These are phyloP conservation scores for Campopleginae sp. DNA, from an alignment of 2,888 invertebrate genomes.

Conservation along the genomic window DNA sequence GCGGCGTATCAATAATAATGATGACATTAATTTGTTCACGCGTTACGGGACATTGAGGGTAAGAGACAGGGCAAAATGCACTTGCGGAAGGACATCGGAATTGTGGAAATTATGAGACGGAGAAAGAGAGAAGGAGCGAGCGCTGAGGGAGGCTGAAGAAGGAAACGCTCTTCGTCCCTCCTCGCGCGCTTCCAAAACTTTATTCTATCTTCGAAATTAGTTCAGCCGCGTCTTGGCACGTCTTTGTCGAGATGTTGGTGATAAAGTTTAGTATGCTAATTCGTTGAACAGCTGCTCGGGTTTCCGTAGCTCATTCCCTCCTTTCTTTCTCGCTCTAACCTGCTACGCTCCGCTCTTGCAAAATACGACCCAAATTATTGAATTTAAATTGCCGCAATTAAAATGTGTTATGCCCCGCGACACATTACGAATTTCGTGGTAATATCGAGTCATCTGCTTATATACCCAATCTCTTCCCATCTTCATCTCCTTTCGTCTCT, in stretches of 20 bases:
- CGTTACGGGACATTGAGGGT: constrained; percentile 74
- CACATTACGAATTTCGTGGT: constrained; percentile 74
- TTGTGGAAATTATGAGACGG: constrained; percentile 43
- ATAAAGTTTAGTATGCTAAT: constrained; percentile 85
- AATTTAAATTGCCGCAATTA: constrained; percentile 84
- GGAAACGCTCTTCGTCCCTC: constrained; percentile 51
- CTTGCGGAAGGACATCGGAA: constrained; percentile 13
- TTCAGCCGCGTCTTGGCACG: constrained; percentile 84
- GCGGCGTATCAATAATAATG: constrained; percentile 76
- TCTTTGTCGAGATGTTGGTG: constrained; percentile 84
- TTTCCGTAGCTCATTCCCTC: constrained; percentile 62
- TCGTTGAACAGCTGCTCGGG: constrained; percentile 83
- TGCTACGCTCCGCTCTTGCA: constrained; percentile 70
- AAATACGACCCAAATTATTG: constrained; percentile 83
- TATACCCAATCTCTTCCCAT: constrained; percentile 24
- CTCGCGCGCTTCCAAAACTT: constrained; percentile 78
- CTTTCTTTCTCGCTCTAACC: constrained; percentile 28
- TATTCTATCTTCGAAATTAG: constrained; percentile 84
- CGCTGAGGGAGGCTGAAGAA: constrained; percentile 55
- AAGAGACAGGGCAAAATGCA: constrained; percentile 35
- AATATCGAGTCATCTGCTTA: constrained; percentile 67
- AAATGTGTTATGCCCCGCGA: constrained; percentile 78
- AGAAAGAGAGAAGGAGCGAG: constrained; percentile 51
- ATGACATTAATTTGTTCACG: constrained; percentile 74
- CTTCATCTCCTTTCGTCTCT: constrained; percentile 33